Conservation (phyloP, 2,797 vertebrate genomes). For the Gadopsis bispinosus region DNA sequence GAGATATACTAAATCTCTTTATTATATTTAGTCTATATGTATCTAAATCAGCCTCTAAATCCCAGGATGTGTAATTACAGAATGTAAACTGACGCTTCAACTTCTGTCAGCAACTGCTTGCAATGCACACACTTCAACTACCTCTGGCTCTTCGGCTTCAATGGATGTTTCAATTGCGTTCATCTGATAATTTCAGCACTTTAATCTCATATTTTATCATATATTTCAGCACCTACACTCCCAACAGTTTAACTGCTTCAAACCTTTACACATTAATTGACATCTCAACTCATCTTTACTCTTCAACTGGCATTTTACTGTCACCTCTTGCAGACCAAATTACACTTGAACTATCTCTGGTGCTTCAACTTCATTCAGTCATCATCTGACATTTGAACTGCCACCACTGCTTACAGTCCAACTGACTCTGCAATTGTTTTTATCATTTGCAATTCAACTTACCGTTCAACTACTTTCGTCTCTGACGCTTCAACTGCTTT, state of each 20-base stretch:
- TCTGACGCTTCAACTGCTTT: not conserved
- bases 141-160: too few relatives aligned
- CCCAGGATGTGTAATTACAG: not conserved
- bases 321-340: not conserved
- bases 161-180: too few relatives aligned
- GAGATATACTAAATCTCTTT: not conserved
- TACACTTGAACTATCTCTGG: not conserved
- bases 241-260: not conserved
- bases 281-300: not conserved
- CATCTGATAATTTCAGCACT: too few relatives aligned
- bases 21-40: not conserved
- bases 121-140: not conserved
- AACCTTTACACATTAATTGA: not conserved
- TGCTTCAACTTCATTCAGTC: too few relatives aligned
- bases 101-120: not conserved
- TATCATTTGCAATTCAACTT: not conserved
- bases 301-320: not conserved
- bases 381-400: not conserved
- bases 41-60: not conserved
- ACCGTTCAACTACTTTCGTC: not conserved
- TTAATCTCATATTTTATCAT: too few relatives aligned
- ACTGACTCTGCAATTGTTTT: not conserved
- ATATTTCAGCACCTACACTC: not conserved
- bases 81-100: not conserved
- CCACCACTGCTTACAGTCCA: too few relatives aligned